These are phyloP conservation scores for Aphidius gifuensis DNA, from an alignment of 1,140 invertebrate species.

Conservation along the genomic window DNA sequence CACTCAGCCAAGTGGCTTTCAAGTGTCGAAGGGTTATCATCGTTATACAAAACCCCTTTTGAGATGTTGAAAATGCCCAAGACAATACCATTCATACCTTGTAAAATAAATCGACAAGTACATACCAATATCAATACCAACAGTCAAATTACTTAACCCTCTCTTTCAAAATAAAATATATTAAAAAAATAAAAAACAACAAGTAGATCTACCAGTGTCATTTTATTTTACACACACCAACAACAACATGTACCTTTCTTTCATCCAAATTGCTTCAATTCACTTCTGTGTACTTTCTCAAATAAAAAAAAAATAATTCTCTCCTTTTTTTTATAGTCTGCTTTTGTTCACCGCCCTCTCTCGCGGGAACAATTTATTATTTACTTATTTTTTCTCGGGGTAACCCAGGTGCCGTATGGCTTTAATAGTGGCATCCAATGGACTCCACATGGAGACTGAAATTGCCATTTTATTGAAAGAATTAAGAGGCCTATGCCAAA, in stretches of 20 bases:
- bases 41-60: constrained; percentile 11
- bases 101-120: no score
- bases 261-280: no score
- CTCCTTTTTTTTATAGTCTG: constrained; percentile 5
- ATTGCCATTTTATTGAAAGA: constrained; percentile 41
- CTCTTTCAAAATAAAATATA: not conserved
- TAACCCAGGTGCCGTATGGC: constrained; percentile 35
- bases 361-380: constrained; percentile 27
- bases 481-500: constrained; percentile 40
- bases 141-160: no score
- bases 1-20: constrained; percentile 13
- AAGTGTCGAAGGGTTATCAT: constrained; percentile 23
- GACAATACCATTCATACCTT: not conserved
- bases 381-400: constrained; percentile 33
- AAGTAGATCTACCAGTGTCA: not conserved
- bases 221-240: no score
- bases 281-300: constrained; percentile 2
- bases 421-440: constrained; percentile 40
- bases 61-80: constrained; percentile 9
- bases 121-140: no score
- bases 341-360: constrained; percentile 13
- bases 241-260: no score
- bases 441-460: constrained; percentile 28
- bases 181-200: not conserved
- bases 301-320: not conserved